Percentiles rank a stretch among this genome's conserved stretches.
Evolutionary conservation across 2,888 invertebrate species (phyloP).

Genomic region (Abrostola tripartita): DNA sequence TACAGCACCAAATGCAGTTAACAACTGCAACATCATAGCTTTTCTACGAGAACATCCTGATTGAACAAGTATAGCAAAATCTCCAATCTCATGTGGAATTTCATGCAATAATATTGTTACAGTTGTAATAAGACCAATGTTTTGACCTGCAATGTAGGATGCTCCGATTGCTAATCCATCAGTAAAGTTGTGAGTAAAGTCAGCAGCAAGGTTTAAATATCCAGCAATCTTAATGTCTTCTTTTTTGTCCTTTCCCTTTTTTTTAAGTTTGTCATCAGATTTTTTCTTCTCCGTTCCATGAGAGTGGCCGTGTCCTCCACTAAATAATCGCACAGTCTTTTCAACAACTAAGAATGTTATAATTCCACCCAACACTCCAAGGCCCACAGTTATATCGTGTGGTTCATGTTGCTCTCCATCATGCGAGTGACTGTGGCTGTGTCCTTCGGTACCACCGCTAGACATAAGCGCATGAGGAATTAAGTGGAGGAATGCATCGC

Average conservation of each 20-base stretch:
- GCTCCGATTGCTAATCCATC: constrained; percentile 99
- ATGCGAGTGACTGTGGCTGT: constrained; percentile 83
- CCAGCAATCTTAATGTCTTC: constrained; percentile 89
- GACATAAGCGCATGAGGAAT: constrained; percentile 96
- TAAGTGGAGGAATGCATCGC: constrained; percentile 99
- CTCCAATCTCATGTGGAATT: constrained; percentile 99
- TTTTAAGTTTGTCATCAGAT: constrained; percentile 77
- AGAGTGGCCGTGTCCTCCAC: constrained; percentile 94
- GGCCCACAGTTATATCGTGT: constrained; percentile 96
- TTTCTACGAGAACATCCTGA: constrained; percentile 98
- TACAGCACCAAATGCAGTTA: constrained; percentile 98
- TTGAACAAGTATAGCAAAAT: constrained; percentile 99
- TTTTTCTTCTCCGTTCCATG: constrained; percentile 87
- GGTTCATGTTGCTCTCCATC: constrained; percentile 81
- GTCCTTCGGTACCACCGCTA: constrained; percentile 78
- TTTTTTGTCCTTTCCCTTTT: constrained; percentile 77
- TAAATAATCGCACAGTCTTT: constrained; percentile 95
- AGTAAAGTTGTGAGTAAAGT: constrained; percentile 99
- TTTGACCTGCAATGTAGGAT: constrained; percentile 97
- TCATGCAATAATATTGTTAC: constrained; percentile 99
- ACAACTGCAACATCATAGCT: constrained; percentile 97
- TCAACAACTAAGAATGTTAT: constrained; percentile 97
- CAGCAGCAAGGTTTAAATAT: constrained; percentile 98
- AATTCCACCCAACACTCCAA: constrained; percentile 98
- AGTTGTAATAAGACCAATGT: constrained; percentile 96